A percentile compares a stretch with the other conserved stretches of the same genome.
phyloP scores from a whole-genome alignment of 1,140 invertebrate species.

The Mya arenaria region DNA sequence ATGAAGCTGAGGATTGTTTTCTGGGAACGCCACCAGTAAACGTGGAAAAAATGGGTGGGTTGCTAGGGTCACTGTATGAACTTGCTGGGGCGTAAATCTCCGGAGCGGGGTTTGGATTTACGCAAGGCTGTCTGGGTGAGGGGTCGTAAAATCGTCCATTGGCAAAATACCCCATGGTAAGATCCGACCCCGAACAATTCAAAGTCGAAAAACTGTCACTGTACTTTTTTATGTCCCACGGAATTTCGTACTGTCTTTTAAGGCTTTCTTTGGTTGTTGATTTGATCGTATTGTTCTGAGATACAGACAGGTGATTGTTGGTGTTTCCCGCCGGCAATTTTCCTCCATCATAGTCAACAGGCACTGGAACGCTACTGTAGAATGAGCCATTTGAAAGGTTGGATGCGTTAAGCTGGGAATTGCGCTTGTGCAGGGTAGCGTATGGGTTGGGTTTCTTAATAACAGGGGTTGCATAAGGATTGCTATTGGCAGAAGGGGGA shows the following conservation, averaged over 20 bases:
- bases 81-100: slow-evolving; percentile 76
- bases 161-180: slow-evolving; percentile 68
- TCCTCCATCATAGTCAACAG: slow-evolving; percentile 58
- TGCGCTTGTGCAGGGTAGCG: slow-evolving; percentile 54
- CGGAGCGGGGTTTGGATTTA: slow-evolving; percentile 45
- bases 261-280: slow-evolving; percentile 44
- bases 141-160: slow-evolving; percentile 77
- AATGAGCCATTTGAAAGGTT: slow-evolving; percentile 61
- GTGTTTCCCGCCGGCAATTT: neutral
- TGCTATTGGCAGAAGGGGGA: slow-evolving; percentile 52
- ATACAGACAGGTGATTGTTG: slow-evolving; percentile 49
- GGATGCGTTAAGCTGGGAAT: slow-evolving; percentile 53
- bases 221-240: slow-evolving; percentile 47
- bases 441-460: slow-evolving; percentile 58
- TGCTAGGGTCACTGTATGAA: slow-evolving; percentile 75
- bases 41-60: slow-evolving; percentile 70
- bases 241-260: slow-evolving; percentile 40
- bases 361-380: slow-evolving; percentile 72
- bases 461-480: slow-evolving; percentile 62
- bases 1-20: no score
- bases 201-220: slow-evolving; percentile 40
- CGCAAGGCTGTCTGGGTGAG: slow-evolving; percentile 43
- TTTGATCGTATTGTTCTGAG: slow-evolving; percentile 51
- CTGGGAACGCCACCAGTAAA: slow-evolving; percentile 66
- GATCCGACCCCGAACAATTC: slow-evolving; percentile 53